Conservation (phyloP, 1,140 invertebrate species). For the Sitodiplosis mosellana region DNA sequence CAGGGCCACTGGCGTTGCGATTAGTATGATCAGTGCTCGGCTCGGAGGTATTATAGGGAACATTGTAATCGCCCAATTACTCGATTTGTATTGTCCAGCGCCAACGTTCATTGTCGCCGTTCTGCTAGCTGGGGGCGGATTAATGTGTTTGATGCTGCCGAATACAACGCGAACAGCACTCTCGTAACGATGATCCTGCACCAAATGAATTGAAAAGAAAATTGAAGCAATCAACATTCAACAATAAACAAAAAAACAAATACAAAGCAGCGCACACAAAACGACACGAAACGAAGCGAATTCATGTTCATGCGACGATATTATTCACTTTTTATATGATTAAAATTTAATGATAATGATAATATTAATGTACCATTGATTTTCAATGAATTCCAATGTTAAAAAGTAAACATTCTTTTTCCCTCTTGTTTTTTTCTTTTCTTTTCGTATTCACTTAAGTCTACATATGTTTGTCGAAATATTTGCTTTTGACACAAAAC, state of each 20-base stretch:
- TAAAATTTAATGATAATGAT: too few relatives aligned
- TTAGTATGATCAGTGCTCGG: constrained; percentile 70
- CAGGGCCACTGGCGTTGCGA: constrained; percentile 66
- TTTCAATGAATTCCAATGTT: neutral
- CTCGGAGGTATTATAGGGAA: constrained; percentile 73
- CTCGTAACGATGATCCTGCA: constrained; percentile 27
- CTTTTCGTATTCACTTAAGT: neutral
- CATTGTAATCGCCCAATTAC: constrained; percentile 61
- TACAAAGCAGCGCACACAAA: neutral
- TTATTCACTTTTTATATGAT: too few relatives aligned
- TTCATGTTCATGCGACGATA: too few relatives aligned
- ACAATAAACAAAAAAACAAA: neutral
- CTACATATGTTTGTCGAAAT: neutral
- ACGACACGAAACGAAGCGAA: neutral
- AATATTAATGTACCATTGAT: neutral
- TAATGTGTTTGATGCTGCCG: constrained; percentile 66
- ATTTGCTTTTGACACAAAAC: too few relatives aligned
- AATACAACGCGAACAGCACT: constrained; percentile 69
- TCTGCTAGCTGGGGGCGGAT: constrained; percentile 58
- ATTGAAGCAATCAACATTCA: neutral
- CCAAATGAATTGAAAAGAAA: too few relatives aligned
- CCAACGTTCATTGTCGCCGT: constrained; percentile 70
- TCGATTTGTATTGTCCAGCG: constrained; percentile 66
- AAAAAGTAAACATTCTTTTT: too few relatives aligned
- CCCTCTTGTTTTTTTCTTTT: neutral